Conservation (phyloP, 2,888 invertebrate species). For the Cenopis cana region DNA sequence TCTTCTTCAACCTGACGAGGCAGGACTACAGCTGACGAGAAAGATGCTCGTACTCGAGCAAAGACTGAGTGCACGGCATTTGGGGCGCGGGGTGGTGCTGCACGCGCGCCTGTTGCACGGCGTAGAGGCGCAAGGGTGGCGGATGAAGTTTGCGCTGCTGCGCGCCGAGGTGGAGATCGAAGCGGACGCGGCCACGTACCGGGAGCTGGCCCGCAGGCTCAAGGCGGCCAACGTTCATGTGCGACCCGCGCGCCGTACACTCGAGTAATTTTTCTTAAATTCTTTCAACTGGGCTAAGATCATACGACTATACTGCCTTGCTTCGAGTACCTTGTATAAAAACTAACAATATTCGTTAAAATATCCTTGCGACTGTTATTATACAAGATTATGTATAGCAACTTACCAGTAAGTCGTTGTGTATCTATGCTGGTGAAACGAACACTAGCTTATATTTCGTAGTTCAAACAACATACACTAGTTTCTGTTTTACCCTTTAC, state of each 20-base stretch:
- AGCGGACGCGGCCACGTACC: slow-evolving; percentile 74
- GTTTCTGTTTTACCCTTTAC: not conserved
- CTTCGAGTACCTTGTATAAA: not conserved
- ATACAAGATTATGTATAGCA: not conserved
- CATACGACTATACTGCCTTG: not conserved
- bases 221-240: slow-evolving; percentile 75
- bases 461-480: too few species aligned
- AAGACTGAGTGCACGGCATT: slow-evolving; percentile 74
- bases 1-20: slow-evolving; percentile 79
- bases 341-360: not conserved
- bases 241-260: slow-evolving; percentile 65
- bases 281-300: slow-evolving; percentile 30
- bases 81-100: slow-evolving; percentile 71
- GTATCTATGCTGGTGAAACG: not conserved
- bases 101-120: slow-evolving; percentile 75
- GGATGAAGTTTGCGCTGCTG: slow-evolving; percentile 76
- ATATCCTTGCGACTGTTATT: not conserved
- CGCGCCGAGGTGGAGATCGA: slow-evolving; percentile 79
- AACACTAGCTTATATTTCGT: too few species aligned
- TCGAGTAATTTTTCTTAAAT: slow-evolving; percentile 70
- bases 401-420: not conserved
- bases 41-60: slow-evolving; percentile 83
- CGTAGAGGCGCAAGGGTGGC: slow-evolving; percentile 77
- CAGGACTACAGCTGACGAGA: slow-evolving; percentile 83
- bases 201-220: slow-evolving; percentile 69